Evolutionary conservation across 1,140 invertebrate species (phyloP).

Genomic region (Brachionus paranguensis): DNA sequence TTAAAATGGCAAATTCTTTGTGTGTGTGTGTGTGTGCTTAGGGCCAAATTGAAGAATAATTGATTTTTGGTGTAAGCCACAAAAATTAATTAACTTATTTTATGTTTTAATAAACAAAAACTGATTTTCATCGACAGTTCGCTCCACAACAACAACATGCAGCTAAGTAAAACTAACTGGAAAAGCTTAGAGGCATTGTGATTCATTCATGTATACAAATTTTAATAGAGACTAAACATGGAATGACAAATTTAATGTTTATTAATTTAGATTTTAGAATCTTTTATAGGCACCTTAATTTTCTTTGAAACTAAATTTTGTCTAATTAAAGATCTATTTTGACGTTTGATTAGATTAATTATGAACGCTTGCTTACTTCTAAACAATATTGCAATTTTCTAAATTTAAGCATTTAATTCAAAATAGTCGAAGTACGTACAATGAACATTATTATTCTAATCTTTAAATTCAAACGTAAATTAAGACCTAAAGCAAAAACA

Average conservation of each 20-base stretch:
- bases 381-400: not conserved
- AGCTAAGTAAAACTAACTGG: not conserved
- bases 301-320: not conserved
- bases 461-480: not conserved
- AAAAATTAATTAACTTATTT: not conserved
- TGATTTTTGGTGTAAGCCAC: not conserved
- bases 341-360: slow-evolving; percentile 34
- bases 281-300: not conserved
- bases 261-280: not conserved
- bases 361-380: slow-evolving; percentile 18
- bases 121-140: not conserved
- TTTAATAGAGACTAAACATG: slow-evolving; percentile 27
- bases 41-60: not conserved
- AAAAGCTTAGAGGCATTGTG: slow-evolving; percentile 5
- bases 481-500: not conserved
- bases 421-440: not conserved
- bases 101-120: not conserved
- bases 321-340: slow-evolving; percentile 24
- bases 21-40: not conserved
- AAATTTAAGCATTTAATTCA: not conserved
- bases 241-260: slow-evolving; percentile 27
- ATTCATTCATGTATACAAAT: slow-evolving; percentile 4
- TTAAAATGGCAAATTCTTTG: too few relatives aligned
- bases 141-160: not conserved
- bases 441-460: not conserved